phyloP scores from a whole-genome alignment of 2,888 invertebrate species.

The Tolmerus cingulatus region DNA sequence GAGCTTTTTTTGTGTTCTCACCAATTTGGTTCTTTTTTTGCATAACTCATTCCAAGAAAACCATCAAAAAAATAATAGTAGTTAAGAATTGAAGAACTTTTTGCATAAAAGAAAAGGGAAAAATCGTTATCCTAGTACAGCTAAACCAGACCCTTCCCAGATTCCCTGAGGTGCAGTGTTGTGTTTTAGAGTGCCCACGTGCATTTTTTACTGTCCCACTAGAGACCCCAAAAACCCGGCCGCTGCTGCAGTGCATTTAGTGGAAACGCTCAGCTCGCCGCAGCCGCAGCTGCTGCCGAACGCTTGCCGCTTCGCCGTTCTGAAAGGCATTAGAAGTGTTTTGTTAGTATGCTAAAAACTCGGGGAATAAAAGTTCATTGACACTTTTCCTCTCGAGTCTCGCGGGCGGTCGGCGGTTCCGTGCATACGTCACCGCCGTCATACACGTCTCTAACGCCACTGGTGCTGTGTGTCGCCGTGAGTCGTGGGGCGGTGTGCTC shows the following conservation, averaged over 20 bases:
- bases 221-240: background rate
- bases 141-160: background rate
- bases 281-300: background rate
- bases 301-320: background rate
- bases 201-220: background rate
- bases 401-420: conserved; percentile 33
- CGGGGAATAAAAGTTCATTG: conserved; percentile 61
- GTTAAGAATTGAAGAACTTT: background rate
- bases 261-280: background rate
- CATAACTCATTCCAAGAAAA: background rate
- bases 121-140: background rate
- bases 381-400: conserved; percentile 58
- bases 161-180: background rate
- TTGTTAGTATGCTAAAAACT: conserved; percentile 38
- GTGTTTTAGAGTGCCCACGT: background rate
- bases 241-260: background rate
- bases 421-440: conserved; percentile 18
- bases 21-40: conserved; percentile 1
- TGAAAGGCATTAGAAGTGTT: background rate
- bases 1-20: conserved; percentile 7
- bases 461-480: background rate
- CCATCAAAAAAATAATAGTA: background rate
- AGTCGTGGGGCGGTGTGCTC: background rate
- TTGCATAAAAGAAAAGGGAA: background rate
- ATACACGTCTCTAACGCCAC: background rate